These are phyloP conservation scores for Taxidea taxus DNA, from an alignment of 2,113 vertebrate genomes.

Conservation along the genomic window DNA sequence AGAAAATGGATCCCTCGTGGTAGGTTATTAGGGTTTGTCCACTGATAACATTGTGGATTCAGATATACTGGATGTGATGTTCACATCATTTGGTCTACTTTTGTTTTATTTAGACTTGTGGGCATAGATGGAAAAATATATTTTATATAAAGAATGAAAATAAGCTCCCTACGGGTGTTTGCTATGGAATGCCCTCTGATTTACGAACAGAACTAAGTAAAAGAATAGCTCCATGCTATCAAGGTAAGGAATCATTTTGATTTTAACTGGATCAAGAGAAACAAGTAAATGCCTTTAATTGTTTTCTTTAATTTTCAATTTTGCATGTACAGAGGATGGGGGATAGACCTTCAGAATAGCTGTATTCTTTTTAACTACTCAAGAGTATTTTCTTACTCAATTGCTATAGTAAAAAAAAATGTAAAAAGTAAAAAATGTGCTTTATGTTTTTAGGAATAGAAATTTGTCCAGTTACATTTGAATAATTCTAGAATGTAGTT, in stretches of 20 bases:
- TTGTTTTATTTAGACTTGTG: conserved; percentile 86
- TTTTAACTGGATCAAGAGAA: background rate
- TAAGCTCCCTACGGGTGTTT: conserved; percentile 92
- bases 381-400: background rate
- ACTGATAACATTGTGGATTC: background rate
- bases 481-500: background rate
- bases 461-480: background rate
- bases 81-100: background rate
- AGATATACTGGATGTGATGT: background rate
- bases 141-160: conserved; percentile 86
- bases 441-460: background rate
- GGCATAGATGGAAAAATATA: conserved; percentile 97
- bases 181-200: conserved; percentile 88
- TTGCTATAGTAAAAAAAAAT: background rate
- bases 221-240: conserved; percentile 91
- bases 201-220: conserved; percentile 80
- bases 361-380: background rate
- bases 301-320: background rate
- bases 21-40: conserved; percentile 79
- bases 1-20: conserved; percentile 89
- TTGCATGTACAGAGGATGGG: background rate
- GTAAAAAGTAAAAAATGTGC: background rate
- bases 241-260: conserved; percentile 82
- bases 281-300: background rate
- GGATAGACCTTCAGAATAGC: background rate